Base-by-base conservation (phyloP, 2,113 vertebrate genomes). In the Saguinus midas region DNA sequence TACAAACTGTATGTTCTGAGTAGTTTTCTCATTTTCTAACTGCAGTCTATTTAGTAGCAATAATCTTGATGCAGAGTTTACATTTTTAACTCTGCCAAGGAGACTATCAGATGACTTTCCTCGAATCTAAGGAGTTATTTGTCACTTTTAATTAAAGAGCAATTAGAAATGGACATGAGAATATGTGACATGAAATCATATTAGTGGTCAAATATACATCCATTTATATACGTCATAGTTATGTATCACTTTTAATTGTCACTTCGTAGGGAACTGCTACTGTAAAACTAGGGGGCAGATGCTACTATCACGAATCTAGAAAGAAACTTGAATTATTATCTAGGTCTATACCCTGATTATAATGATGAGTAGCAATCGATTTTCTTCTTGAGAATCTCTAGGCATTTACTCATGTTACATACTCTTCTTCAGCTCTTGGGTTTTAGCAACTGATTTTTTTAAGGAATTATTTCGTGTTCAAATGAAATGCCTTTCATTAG, bases 81-180 rank as follows among this genome's bases (percentile, higher is more conserved):
- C 48, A 91, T 86, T 85, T 68, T 82, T 57, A 96, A 73, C 29
- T 57, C 48, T 75, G 20, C 37, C 50, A 86, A 48, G 80, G 57
- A 86, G 61, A 50, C 85, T 85, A 85, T 81, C 13, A 86, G 18
- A 78, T 43, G 0, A 91, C 83, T 93, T 48, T 3, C 13, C 37
- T 85, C 72, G 93, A 82, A n/a, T 81, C 50, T 68, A 73, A 88
- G 72, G 6, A 40, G 37, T 85, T 81, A 70, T 9, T 23, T 48
- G 18, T 64, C 13, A 64, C 37, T 88, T 95, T 95, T 84, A 87
- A 76, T 78, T 95, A 68, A 87, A 90, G 12, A 91, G 58, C 7
- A 83, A 45, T 75, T 93, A 86, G 48, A 91, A 82, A 55, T 40
- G 13, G 20, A 66, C 27, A 18, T 43, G 55, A 93, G 45, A 80